These are phyloP conservation scores for Drosophila sulfurigaster DNA, from an alignment of 1,140 invertebrate genomes.

Conservation along the genomic window DNA sequence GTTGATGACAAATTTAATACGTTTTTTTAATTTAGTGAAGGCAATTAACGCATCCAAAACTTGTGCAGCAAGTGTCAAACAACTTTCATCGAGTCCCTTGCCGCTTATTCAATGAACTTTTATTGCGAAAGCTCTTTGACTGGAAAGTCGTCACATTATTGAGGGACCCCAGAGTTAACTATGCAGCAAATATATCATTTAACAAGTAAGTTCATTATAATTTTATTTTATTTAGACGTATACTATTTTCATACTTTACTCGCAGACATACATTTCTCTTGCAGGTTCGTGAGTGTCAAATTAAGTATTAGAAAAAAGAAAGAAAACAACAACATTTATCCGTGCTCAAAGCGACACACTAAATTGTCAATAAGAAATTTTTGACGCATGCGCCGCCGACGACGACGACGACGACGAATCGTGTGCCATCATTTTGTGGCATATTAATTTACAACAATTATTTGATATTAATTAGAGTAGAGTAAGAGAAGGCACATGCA, in stretches of 20 bases:
- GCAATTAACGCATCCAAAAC: constrained; percentile 36
- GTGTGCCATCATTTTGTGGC: constrained; percentile 39
- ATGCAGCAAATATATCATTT: not conserved
- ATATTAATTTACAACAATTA: constrained; percentile 69
- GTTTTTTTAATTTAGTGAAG: not conserved
- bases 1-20: not conserved
- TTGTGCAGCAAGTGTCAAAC: constrained; percentile 23
- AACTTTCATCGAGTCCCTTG: constrained; percentile 36
- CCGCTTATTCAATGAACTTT: constrained; percentile 1
- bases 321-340: constrained; percentile 26
- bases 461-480: constrained; percentile 73
- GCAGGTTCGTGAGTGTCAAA: constrained; percentile 66
- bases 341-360: constrained; percentile 14
- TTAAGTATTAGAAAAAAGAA: constrained; percentile 35
- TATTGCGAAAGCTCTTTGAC: not conserved
- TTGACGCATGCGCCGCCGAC: constrained; percentile 1
- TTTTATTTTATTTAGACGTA: not conserved
- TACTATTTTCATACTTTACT: not conserved
- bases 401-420: constrained; percentile 5
- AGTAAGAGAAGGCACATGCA: constrained; percentile 38
- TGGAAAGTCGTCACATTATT: not conserved
- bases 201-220: not conserved
- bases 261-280: constrained; percentile 10
- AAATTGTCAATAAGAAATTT: constrained; percentile 30
- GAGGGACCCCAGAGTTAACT: not conserved